These are phyloP conservation scores for Sorex maritimensis DNA, from an alignment of 2,797 vertebrate species.

Conservation along the genomic window DNA sequence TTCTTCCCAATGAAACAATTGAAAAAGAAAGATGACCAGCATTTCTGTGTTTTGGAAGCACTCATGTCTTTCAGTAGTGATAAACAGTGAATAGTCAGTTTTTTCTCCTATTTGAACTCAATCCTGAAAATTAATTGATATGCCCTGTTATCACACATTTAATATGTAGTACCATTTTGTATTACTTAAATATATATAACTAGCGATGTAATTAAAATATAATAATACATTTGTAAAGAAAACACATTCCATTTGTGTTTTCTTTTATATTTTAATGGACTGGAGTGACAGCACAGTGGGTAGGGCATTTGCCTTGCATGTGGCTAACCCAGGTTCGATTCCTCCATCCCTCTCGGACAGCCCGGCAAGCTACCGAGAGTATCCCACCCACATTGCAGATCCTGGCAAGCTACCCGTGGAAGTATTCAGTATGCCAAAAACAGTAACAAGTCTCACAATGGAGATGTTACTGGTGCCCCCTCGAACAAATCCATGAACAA, in stretches of 20 bases:
- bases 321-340: no score
- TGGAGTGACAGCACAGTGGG: no score
- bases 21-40: conserved; percentile 78
- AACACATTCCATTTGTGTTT: conserved; percentile 42
- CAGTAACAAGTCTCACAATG: no score
- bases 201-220: conserved; percentile 3
- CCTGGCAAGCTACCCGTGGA: no score
- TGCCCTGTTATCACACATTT: conserved; percentile 17
- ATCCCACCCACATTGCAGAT: no score
- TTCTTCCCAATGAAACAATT: conserved; percentile 75
- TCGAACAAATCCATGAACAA: no score
- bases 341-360: no score
- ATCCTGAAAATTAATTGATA: conserved; percentile 51
- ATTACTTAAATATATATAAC: conserved; percentile 21
- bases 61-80: conserved; percentile 17
- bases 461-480: no score
- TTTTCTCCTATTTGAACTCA: conserved; percentile 57
- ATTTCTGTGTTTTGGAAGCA: conserved; percentile 49
- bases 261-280: not conserved
- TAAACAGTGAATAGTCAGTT: conserved; percentile 6
- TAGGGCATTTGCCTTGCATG: no score
- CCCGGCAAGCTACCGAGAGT: no score
- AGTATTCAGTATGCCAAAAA: no score
- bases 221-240: conserved; percentile 25
- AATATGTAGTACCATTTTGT: conserved; percentile 18